A percentile compares a stretch with the other conserved stretches of the same genome.
Conservation (phyloP, 2,888 invertebrate species). For the Portevinia maculata region DNA sequence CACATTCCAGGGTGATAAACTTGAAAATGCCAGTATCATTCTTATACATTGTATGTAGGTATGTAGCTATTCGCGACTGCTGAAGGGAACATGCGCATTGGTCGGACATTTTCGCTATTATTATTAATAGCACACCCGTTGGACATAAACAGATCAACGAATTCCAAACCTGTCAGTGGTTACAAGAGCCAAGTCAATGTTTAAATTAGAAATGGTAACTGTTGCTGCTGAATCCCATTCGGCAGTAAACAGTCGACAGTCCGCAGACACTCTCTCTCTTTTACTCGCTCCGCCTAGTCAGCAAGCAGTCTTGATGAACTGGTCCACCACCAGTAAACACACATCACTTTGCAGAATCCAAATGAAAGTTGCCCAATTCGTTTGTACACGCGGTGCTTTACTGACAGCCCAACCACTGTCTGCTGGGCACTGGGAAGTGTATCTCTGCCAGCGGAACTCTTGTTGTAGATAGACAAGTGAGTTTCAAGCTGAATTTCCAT, state of each 20-base stretch:
- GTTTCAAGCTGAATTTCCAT: slow-evolving; percentile 65
- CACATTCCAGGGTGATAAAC: slow-evolving; percentile 72
- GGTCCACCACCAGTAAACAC: slow-evolving; percentile 39
- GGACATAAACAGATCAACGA: slow-evolving; percentile 73
- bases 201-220: slow-evolving; percentile 67
- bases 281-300: slow-evolving; percentile 46
- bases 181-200: slow-evolving; percentile 69
- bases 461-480: slow-evolving; percentile 59
- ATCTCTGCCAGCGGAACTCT: slow-evolving; percentile 24
- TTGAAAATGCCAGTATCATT: slow-evolving; percentile 47
- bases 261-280: slow-evolving; percentile 23
- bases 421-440: slow-evolving; percentile 17
- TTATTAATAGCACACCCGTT: slow-evolving; percentile 74
- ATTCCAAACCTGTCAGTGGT: slow-evolving; percentile 71
- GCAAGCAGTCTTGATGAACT: slow-evolving; percentile 53
- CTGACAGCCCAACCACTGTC: slow-evolving; percentile 32
- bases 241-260: slow-evolving; percentile 3
- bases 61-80: slow-evolving; percentile 9
- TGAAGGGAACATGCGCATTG: slow-evolving; percentile 67
- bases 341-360: slow-evolving; percentile 51
- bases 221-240: slow-evolving; percentile 47
- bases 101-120: slow-evolving; percentile 51
- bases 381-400: slow-evolving; percentile 64
- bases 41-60: slow-evolving; percentile 30
- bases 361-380: slow-evolving; percentile 73